phyloP scores from a whole-genome alignment of 92 coral and sea anemone genomes.

The Isaurus tuberculatus region DNA sequence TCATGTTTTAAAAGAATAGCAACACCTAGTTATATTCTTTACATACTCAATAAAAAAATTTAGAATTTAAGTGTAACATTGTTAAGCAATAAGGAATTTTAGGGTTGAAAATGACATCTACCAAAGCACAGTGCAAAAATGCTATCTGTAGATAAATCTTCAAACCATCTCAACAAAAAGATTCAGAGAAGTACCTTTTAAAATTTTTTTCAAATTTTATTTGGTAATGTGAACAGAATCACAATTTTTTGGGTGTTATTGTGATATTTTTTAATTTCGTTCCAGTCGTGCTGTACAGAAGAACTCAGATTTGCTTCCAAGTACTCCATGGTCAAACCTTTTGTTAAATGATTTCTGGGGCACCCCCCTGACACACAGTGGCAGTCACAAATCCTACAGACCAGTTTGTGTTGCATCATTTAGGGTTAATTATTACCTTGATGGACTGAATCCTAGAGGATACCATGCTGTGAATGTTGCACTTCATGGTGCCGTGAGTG shows the following conservation, averaged over 20 bases:
- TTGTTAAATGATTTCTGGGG: conserved; percentile 98
- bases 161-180: too few species aligned
- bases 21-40: too few species aligned
- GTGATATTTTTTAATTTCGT: not conserved
- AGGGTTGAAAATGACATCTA: too few species aligned
- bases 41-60: too few species aligned
- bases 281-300: conserved; percentile 93
- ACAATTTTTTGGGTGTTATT: not conserved
- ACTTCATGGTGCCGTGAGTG: conserved; percentile 81
- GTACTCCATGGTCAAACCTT: conserved; percentile 92
- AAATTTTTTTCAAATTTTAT: too few species aligned
- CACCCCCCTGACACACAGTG: conserved; percentile 97
- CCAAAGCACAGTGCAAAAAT: too few species aligned
- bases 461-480: conserved; percentile 86
- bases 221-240: too few species aligned
- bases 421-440: conserved; percentile 80
- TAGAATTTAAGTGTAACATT: too few species aligned
- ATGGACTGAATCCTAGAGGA: conserved; percentile 87
- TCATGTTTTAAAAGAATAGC: too few species aligned
- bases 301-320: conserved; percentile 86
- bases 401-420: conserved; percentile 98
- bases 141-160: too few species aligned
- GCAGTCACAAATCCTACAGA: conserved; percentile 97
- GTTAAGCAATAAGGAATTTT: too few species aligned
- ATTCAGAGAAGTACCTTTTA: too few species aligned